These are phyloP conservation scores for Caranx melampygus DNA, from an alignment of 2,113 vertebrate genomes.

Conservation along the genomic window DNA sequence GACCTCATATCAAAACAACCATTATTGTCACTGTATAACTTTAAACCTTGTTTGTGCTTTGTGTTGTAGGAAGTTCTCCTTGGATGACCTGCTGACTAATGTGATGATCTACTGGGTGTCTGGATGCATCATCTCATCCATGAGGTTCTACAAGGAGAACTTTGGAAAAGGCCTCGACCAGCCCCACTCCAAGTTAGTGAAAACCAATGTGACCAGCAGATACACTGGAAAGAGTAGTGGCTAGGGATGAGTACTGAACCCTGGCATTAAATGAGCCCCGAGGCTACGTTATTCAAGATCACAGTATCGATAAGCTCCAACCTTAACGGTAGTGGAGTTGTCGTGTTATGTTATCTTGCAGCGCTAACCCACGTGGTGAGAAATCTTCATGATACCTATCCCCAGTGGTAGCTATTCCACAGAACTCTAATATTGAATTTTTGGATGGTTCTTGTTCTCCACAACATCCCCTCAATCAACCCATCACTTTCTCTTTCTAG, in stretches of 20 bases:
- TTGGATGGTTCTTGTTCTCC: not conserved
- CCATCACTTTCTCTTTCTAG: constrained; percentile 62
- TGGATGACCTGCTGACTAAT: constrained; percentile 92
- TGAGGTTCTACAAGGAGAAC: constrained; percentile 93
- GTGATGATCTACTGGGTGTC: constrained; percentile 93
- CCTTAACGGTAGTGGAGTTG: no score
- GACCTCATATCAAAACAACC: not conserved
- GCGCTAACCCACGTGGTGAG: no score
- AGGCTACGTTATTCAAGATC: no score
- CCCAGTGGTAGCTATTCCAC: no score
- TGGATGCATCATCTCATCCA: constrained; percentile 88
- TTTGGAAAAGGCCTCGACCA: constrained; percentile 67
- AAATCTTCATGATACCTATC: no score
- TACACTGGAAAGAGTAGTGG: not conserved
- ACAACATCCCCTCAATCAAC: not conserved
- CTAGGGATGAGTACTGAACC: no score
- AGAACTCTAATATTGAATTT: not conserved
- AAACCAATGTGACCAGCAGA: not conserved
- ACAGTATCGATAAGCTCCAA: no score
- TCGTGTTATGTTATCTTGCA: no score
- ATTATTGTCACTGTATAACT: not conserved
- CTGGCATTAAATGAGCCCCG: no score
- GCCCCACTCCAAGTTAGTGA: constrained; percentile 76
- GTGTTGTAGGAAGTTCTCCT: constrained; percentile 86
- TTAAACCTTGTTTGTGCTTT: not conserved